phyloP scores from a whole-genome alignment of 2,113 vertebrate genomes.

The Turnix velox region DNA sequence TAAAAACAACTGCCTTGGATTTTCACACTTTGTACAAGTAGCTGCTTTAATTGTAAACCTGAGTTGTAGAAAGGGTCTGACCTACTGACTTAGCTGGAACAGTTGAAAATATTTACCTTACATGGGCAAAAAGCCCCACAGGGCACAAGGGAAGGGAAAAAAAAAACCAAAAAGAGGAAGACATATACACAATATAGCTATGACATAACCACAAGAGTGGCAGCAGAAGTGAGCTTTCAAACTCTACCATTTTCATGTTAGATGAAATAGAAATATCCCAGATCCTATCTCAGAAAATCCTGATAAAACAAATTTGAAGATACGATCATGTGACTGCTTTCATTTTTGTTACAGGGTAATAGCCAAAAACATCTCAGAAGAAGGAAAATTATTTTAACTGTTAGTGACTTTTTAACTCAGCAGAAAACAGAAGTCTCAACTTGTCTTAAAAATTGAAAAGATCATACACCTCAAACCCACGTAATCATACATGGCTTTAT shows the following conservation, averaged over 20 bases:
- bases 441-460: background rate
- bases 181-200: background rate
- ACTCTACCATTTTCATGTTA: background rate
- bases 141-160: background rate
- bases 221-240: background rate
- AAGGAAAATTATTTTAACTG: background rate
- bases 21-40: background rate
- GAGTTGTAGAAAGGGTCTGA: background rate
- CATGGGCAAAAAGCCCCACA: slow-evolving; percentile 45
- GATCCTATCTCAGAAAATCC: background rate
- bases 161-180: slow-evolving; percentile 3
- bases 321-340: background rate
- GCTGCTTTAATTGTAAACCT: slow-evolving; percentile 1
- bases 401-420: background rate
- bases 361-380: background rate
- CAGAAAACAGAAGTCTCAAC: background rate
- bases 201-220: slow-evolving; percentile 34
- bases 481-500: background rate
- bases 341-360: background rate
- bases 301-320: background rate
- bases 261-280: background rate
- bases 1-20: background rate
- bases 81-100: background rate
- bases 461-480: background rate
- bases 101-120: slow-evolving; percentile 57